These are phyloP conservation scores for Sminthurinus aureus DNA, from an alignment of 2,888 invertebrate species.

Conservation along the genomic window DNA sequence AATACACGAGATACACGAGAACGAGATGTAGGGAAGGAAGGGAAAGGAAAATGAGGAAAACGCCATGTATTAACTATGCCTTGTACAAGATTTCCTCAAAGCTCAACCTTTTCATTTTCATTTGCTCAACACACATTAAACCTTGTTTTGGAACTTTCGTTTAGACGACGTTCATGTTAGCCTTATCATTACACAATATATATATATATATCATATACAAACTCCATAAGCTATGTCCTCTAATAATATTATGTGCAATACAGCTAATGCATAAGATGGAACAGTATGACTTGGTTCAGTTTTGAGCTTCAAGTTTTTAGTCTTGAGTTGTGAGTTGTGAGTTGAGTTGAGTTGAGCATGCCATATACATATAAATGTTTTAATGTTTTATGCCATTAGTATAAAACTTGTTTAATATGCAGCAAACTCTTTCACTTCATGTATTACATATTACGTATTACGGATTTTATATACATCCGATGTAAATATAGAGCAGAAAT, in stretches of 20 bases:
- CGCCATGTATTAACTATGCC: conserved; percentile 8
- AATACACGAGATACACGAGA: not conserved
- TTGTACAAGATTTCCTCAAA: conserved; percentile 16
- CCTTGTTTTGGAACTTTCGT: conserved; percentile 11
- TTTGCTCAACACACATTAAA: conserved; percentile 7
- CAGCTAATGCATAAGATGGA: too few relatives aligned
- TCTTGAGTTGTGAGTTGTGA: too few relatives aligned
- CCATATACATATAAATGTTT: not conserved
- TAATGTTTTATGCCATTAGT: conserved; percentile 15
- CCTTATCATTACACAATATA: conserved; percentile 7
- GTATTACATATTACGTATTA: not conserved
- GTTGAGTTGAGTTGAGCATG: too few relatives aligned
- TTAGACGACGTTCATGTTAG: not conserved
- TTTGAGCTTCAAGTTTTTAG: too few relatives aligned
- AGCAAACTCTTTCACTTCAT: too few relatives aligned
- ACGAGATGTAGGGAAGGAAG: not conserved
- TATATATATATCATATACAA: too few relatives aligned
- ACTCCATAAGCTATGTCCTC: not conserved
- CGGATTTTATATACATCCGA: too few relatives aligned
- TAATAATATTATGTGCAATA: too few relatives aligned
- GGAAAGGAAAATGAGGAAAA: conserved; percentile 1
- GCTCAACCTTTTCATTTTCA: conserved; percentile 18
- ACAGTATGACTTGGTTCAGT: too few relatives aligned
- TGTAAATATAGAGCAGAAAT: not conserved
- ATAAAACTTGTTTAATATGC: conserved; percentile 21